Evolutionary conservation across 1,140 invertebrate species (phyloP).

Genomic region (Drosophila burlai): DNA sequence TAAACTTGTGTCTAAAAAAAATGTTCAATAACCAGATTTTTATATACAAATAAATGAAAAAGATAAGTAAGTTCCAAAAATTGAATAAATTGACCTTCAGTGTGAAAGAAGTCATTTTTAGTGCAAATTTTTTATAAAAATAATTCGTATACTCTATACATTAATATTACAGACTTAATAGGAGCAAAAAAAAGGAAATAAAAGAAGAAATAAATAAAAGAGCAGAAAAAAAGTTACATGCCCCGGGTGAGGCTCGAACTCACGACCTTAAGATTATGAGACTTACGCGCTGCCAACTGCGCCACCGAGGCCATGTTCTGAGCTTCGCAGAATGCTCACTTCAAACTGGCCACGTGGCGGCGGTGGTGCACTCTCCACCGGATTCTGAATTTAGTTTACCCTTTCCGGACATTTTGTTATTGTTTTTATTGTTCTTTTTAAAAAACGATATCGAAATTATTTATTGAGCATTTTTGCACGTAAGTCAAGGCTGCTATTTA

Average conservation of each 20-base stretch:
- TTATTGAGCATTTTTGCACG: constrained; percentile 67
- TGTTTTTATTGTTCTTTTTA: background rate
- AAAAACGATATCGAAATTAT: constrained; percentile 27
- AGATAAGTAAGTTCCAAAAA: no score
- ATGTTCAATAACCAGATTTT: no score
- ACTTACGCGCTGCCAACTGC: constrained; percentile 98
- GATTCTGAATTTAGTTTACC: constrained; percentile 1
- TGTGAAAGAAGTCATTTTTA: background rate
- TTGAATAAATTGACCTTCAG: no score
- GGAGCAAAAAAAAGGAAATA: background rate
- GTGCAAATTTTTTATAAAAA: background rate
- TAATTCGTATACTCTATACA: fast-evolving
- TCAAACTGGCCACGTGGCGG: constrained; percentile 60
- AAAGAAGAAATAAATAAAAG: constrained; percentile 1
- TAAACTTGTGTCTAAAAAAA: no score
- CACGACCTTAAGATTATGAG: constrained; percentile 99
- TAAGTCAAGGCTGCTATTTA: constrained; percentile 51
- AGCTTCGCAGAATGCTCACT: constrained; percentile 12
- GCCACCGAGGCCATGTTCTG: constrained; percentile 91
- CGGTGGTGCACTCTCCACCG: background rate
- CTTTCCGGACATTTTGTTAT: constrained; percentile 16
- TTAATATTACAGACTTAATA: background rate
- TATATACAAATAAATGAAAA: background rate
- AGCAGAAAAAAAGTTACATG: constrained; percentile 87
- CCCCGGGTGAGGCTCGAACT: constrained; percentile 98